Base-by-base conservation (phyloP, 2,797 vertebrate genomes). In the Crax fasciolata region DNA sequence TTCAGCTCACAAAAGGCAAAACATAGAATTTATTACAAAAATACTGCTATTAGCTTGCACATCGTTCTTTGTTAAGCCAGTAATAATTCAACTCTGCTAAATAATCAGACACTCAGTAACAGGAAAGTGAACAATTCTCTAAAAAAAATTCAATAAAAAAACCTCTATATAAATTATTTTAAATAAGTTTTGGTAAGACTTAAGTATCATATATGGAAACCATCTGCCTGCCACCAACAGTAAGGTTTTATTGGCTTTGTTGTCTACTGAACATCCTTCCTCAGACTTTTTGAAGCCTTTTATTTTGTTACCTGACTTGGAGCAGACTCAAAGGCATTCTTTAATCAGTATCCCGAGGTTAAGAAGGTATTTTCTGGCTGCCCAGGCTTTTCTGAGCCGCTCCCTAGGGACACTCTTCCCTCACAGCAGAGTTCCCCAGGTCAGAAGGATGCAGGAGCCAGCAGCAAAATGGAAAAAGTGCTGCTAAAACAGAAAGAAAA, bases 301-400 rank as follows among this genome's bases (percentile, higher is more conserved):
- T 70, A 57, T 43, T 63, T 78, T 39, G 61, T 77, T 92, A 75
- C 71, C 88, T 57, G 65, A 79, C 87, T 66, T 58, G 86, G 41
- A 92, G 80, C 51, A 77, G 32, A 74, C 85, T 95, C 89, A 46
- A 39, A 41, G 95, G 70, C 85, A 94, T 32, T 46, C 96, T 97
- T 97, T 95, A 97, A 97, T 97, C 73, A 89, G 87, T 46, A n/a
- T 57, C 79, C 71, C 65, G 73, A 87, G 88, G 89, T 95, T 95
- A 59, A 82, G 72, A 30, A 71, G 76, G 35, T 9, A 5, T 43
- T 66, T 55, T 24, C 14, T 76, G 68, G 27, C 32, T 83, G 35
- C 83, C 24, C 4, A 0, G n/a, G 57, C 73, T 39, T 46, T 87
- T 48, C n/a, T 9, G 48, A 74, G 51, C 59, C 67, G 59, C 58